These are phyloP conservation scores for Agriopis marginaria DNA, from an alignment of 2,888 invertebrate species.

Conservation along the genomic window DNA sequence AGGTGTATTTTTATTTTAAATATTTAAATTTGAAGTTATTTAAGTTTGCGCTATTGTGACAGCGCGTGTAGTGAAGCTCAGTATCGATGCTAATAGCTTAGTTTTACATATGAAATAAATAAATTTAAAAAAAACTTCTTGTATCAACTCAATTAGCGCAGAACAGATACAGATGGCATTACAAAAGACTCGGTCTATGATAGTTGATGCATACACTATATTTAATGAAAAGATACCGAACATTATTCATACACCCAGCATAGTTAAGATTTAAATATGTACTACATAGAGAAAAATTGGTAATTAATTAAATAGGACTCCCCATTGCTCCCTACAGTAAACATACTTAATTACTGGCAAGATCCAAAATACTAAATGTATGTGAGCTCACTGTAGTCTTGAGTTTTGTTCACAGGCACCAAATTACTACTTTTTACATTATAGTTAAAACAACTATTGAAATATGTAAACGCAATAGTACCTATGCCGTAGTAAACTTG, in stretches of 20 bases:
- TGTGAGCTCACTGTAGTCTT: slow-evolving; percentile 29
- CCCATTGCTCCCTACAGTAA: slow-evolving; percentile 14
- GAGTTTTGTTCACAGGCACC: slow-evolving; percentile 31
- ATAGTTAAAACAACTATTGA: slow-evolving; percentile 19
- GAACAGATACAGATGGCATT: too few relatives aligned
- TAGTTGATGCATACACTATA: too few relatives aligned
- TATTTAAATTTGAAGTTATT: too few relatives aligned
- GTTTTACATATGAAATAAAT: too few relatives aligned
- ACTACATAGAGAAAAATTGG: slow-evolving; percentile 18
- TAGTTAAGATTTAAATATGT: slow-evolving; percentile 8
- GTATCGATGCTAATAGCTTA: too few relatives aligned
- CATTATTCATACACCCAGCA: slow-evolving; percentile 8
- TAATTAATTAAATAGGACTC: slow-evolving; percentile 17
- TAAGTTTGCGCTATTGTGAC: too few relatives aligned
- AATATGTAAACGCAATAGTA: slow-evolving; percentile 10
- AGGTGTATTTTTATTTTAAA: too few relatives aligned
- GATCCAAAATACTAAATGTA: slow-evolving; percentile 30
- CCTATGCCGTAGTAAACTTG: slow-evolving; percentile 2
- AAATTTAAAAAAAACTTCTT: too few relatives aligned
- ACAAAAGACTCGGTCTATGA: too few relatives aligned
- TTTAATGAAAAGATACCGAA: slow-evolving; percentile 1
- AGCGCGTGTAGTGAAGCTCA: too few relatives aligned
- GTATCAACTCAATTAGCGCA: too few relatives aligned
- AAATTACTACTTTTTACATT: slow-evolving; percentile 19
- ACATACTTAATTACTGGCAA: slow-evolving; percentile 23